Evolutionary conservation across 2,113 vertebrate species (phyloP).

Genomic region (Calyptomena viridis): DNA sequence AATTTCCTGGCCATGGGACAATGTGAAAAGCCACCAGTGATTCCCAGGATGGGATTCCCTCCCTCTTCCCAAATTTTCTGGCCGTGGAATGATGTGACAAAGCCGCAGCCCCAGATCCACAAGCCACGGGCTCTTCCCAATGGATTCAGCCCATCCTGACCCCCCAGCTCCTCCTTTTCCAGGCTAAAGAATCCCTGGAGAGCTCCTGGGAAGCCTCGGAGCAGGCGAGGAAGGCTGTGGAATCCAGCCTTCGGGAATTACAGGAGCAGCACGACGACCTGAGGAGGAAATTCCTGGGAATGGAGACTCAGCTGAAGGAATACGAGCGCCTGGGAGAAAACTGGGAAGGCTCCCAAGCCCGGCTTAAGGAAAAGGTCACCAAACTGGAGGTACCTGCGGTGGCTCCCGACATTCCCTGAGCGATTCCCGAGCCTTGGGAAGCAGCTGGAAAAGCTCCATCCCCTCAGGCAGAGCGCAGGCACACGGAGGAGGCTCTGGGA

Average conservation of each 20-base stretch:
- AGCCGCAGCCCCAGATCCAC: too few relatives aligned
- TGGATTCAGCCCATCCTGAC: background rate
- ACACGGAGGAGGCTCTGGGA: slow-evolving; percentile 52
- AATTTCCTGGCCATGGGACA: too few relatives aligned
- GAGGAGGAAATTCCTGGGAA: slow-evolving; percentile 63
- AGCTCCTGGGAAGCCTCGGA: slow-evolving; percentile 22
- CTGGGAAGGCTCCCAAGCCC: slow-evolving; percentile 66
- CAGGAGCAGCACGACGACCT: slow-evolving; percentile 71
- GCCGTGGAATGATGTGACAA: background rate
- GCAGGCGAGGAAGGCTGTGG: slow-evolving; percentile 17
- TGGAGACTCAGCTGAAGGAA: slow-evolving; percentile 77
- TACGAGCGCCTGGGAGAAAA: slow-evolving; percentile 64
- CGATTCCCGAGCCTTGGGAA: rapidly evolving
- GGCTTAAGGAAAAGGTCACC: slow-evolving; percentile 72
- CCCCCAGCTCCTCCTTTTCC: background rate
- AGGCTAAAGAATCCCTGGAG: slow-evolving; percentile 65
- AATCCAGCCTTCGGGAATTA: slow-evolving; percentile 59
- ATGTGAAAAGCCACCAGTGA: too few relatives aligned
- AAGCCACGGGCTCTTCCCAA: background rate
- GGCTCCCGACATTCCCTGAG: background rate
- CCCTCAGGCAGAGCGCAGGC: slow-evolving; percentile 66
- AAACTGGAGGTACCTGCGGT: slow-evolving; percentile 66
- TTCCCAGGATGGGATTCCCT: background rate
- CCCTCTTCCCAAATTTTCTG: background rate
- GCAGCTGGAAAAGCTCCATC: background rate